These are phyloP conservation scores for Drosophila acutilabella DNA, from an alignment of 2,888 invertebrate genomes.

Conservation along the genomic window DNA sequence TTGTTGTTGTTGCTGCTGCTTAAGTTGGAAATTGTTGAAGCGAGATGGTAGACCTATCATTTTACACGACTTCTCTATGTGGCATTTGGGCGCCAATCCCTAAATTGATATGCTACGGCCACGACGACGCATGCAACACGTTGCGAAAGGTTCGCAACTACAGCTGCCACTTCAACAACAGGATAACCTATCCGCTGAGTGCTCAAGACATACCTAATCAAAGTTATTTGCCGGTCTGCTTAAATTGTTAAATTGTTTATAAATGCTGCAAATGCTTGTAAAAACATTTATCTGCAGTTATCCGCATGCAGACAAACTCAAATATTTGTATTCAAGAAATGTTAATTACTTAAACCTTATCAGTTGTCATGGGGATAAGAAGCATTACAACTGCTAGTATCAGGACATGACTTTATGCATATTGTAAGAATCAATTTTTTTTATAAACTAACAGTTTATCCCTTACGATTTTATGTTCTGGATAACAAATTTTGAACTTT, in stretches of 20 bases:
- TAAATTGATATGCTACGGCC: conserved; percentile 57
- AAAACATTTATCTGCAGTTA: conserved; percentile 8
- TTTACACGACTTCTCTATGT: conserved; percentile 78
- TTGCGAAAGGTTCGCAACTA: conserved; percentile 28
- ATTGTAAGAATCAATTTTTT: too few species aligned
- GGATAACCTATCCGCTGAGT: conserved; percentile 14
- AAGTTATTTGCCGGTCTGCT: conserved; percentile 5
- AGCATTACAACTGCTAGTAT: too few species aligned
- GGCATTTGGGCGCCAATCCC: conserved; percentile 79
- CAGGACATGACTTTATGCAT: too few species aligned
- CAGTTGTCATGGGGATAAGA: background rate
- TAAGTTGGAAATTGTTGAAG: conserved; percentile 55
- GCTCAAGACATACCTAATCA: conserved; percentile 11
- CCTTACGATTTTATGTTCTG: too few species aligned
- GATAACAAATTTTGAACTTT: too few species aligned
- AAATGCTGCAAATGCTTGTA: conserved; percentile 1
- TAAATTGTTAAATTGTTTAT: conserved; percentile 15
- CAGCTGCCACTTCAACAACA: conserved; percentile 8
- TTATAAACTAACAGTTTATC: too few species aligned
- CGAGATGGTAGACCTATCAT: conserved; percentile 63
- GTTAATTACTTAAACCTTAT: background rate
- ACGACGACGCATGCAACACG: conserved; percentile 17
- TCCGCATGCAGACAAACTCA: background rate
- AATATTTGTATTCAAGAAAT: background rate
- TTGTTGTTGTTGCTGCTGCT: conserved; percentile 30